Conservation (phyloP, 2,888 invertebrate genomes). For the Athalia rosae region DNA sequence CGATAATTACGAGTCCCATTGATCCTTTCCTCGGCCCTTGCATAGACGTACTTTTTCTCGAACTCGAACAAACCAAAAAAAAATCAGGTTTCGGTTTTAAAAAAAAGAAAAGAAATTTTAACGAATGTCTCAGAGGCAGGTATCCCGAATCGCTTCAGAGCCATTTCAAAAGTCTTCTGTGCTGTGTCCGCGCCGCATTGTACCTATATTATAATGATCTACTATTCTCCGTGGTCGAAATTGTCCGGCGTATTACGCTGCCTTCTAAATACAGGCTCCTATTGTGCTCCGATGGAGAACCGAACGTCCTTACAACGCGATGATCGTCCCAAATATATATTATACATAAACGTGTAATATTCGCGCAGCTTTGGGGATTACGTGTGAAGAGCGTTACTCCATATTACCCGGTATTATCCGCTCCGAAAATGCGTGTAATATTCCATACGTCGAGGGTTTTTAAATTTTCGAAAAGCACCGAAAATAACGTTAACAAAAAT, state of each 20-base stretch:
- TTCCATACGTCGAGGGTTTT: conserved; percentile 6
- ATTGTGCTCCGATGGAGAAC: conserved; percentile 1
- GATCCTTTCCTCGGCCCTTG: too few relatives aligned
- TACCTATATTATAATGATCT: not conserved
- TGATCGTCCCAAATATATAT: conserved; percentile 11
- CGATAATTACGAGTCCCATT: too few relatives aligned
- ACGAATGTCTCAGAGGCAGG: too few relatives aligned
- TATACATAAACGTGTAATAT: not conserved
- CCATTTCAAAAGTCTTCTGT: not conserved
- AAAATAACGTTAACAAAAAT: not conserved
- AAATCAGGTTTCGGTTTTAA: too few relatives aligned
- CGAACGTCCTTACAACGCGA: conserved; percentile 18
- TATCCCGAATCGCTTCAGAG: not conserved
- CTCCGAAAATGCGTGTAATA: not conserved
- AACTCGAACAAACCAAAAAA: too few relatives aligned
- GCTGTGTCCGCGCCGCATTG: not conserved
- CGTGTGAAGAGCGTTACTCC: conserved; percentile 3
- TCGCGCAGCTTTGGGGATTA: not conserved
- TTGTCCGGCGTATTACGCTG: not conserved
- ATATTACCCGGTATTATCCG: conserved; percentile 17
- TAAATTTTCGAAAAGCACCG: not conserved
- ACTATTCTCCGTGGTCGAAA: not conserved
- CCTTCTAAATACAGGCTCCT: not conserved
- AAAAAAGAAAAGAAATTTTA: too few relatives aligned
- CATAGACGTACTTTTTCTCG: too few relatives aligned